These are phyloP conservation scores for Rhynchopsitta pachyrhyncha DNA, from an alignment of 2,113 vertebrate species.

Conservation along the genomic window DNA sequence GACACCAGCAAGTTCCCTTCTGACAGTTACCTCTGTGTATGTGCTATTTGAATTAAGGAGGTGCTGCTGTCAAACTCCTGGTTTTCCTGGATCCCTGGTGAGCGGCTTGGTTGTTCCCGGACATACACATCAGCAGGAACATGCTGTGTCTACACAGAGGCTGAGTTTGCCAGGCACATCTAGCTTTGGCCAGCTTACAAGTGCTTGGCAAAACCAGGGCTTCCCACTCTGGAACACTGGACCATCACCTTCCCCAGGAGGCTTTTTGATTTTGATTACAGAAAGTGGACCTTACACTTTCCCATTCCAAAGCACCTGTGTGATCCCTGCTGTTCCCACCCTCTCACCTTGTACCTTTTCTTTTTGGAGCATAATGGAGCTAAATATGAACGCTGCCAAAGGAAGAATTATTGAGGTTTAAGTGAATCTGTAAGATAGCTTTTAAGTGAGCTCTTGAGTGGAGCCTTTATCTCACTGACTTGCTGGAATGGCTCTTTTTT, in stretches of 20 bases:
- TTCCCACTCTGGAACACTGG: background rate
- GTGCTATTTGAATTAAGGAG: background rate
- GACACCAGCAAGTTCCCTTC: background rate
- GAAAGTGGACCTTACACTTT: background rate
- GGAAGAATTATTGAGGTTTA: slow-evolving; percentile 76
- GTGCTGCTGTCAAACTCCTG: background rate
- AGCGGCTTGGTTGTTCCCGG: background rate
- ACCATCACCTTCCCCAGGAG: background rate
- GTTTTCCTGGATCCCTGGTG: background rate
- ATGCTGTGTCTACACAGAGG: background rate
- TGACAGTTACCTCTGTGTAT: background rate
- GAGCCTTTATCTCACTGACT: slow-evolving; percentile 81
- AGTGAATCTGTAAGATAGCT: slow-evolving; percentile 78
- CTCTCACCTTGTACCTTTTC: background rate
- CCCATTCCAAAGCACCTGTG: background rate
- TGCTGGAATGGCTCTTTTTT: slow-evolving; percentile 76
- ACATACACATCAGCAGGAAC: background rate
- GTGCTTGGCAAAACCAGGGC: background rate
- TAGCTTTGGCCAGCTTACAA: background rate
- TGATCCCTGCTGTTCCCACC: background rate
- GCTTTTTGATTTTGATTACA: background rate
- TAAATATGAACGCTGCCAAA: slow-evolving; percentile 77
- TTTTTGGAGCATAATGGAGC: slow-evolving; percentile 63
- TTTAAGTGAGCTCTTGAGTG: slow-evolving; percentile 80
- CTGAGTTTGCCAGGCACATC: background rate